Base-by-base conservation (phyloP, 2,797 vertebrate species). In the Philypnodon macrostomus region DNA sequence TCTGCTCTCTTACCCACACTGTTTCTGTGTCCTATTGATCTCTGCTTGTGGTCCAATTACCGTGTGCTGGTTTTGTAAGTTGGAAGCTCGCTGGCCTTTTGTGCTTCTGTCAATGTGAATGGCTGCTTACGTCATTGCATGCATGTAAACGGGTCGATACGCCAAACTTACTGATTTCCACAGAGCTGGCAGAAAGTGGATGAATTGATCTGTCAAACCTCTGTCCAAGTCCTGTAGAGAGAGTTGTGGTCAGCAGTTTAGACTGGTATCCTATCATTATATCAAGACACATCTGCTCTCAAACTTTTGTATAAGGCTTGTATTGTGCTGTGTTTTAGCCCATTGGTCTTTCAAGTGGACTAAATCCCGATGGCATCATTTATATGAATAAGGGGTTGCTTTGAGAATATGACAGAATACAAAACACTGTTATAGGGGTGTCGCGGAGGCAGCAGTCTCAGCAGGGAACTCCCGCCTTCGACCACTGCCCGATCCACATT, bases 181-280 rank as follows among this genome's bases (percentile, higher is more conserved):
- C 61, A 52, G 55, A 2, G 38, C 47, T 41, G 52, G 35, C 50
- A 50, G 47, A 39, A 53, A 40, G 16, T 15, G 44, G 49, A 59
- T 59, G 53, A 63, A 67, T 78, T 64, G 73, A 80, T 84, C 53
- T 11, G 48, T 67, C 60, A 66, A 51, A 65, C 53, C 64, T 62
- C 16, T 13, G 54, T 47, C 45, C 32, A 30, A 62, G 26, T 29
- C 42, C 66, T 45, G 67, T 63, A 41, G 24, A 51, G 42, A 47
- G 14, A 49, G 44, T 44, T 50, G 18, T 51, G 52, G 23, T 63
- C 33, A 11, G 52, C 53, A 58, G 27, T 31, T 38, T 53, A 29
- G 30, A 37, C 37, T 7, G 15, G 24, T 16, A 24, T 54, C 33
- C 38, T 58, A 26, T 60, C 18, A 39, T 53, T 35, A 33, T 39